Percentiles rank a stretch among this genome's conserved stretches.
These are phyloP conservation scores for Paedocypris micromegethes DNA, from an alignment of 2,797 vertebrate genomes.

Conservation along the genomic window DNA sequence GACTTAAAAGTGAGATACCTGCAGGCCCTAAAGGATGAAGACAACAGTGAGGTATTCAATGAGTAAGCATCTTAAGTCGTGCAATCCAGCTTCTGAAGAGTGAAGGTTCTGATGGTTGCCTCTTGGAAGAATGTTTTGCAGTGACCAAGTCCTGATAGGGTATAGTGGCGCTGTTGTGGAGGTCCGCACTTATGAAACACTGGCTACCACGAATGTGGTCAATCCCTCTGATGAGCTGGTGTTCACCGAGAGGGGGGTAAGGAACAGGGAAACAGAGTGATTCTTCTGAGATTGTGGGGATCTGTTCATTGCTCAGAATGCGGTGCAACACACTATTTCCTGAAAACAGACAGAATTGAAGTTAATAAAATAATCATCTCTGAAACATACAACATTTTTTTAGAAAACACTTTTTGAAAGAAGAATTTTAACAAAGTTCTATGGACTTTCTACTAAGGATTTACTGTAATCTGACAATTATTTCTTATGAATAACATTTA, in stretches of 20 bases:
- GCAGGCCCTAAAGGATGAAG: too few species aligned
- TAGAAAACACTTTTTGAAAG: not conserved
- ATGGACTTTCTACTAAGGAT: too few species aligned
- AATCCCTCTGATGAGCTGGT: slow-evolving; percentile 75
- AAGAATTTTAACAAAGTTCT: not conserved
- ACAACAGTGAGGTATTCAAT: too few species aligned
- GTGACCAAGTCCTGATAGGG: slow-evolving; percentile 78
- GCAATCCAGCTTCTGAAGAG: slow-evolving; percentile 82
- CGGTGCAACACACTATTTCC: slow-evolving; percentile 75
- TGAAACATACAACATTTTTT: too few species aligned
- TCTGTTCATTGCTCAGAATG: slow-evolving; percentile 88
- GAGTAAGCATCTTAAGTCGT: slow-evolving; percentile 83
- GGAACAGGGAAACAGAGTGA: slow-evolving; percentile 64
- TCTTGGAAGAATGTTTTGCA: slow-evolving; percentile 68
- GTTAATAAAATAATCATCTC: too few species aligned
- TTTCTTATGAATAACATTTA: too few species aligned
- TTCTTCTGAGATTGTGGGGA: slow-evolving; percentile 83
- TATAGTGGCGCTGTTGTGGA: slow-evolving; percentile 83
- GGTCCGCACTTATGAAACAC: slow-evolving; percentile 76
- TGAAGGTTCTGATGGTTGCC: slow-evolving; percentile 67
- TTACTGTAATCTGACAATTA: too few species aligned
- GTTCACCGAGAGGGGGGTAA: slow-evolving; percentile 64
- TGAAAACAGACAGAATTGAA: slow-evolving; percentile 48
- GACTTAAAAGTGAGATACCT: too few species aligned
- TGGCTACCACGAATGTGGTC: slow-evolving; percentile 87